Evolutionary conservation across 1,140 invertebrate genomes (phyloP).

Genomic region (Physella acuta): DNA sequence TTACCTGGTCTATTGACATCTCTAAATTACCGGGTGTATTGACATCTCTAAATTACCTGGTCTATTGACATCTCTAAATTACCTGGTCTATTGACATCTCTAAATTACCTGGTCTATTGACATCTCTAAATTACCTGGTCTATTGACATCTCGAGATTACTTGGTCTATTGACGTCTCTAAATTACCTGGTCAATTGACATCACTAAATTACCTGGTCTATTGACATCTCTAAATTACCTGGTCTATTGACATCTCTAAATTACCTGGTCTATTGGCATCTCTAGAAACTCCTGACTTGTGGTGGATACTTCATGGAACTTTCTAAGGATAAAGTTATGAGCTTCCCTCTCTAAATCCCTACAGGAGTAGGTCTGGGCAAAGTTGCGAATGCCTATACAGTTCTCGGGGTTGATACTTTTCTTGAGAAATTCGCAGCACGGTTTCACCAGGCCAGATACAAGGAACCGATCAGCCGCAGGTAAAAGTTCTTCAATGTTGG

Average conservation of each 20-base stretch:
- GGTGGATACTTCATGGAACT: conserved; percentile 71
- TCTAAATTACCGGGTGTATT: too few species aligned
- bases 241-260: background rate
- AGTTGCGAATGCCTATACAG: conserved; percentile 79
- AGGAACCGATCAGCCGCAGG: conserved; percentile 71
- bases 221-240: too few species aligned
- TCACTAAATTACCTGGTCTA: too few species aligned
- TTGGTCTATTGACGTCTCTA: too few species aligned
- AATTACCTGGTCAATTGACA: too few species aligned
- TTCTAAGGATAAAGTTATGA: conserved; percentile 60
- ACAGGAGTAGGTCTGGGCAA: conserved; percentile 76
- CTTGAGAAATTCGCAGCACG: conserved; percentile 75
- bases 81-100: too few species aligned
- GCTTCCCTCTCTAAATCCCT: conserved; percentile 70
- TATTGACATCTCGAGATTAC: too few species aligned
- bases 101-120: too few species aligned
- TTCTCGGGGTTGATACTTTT: conserved; percentile 71
- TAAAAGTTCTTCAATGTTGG: conserved; percentile 67
- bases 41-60: too few species aligned
- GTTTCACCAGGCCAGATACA: conserved; percentile 74
- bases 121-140: too few species aligned
- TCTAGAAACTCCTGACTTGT: conserved; percentile 72
- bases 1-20: too few species aligned
- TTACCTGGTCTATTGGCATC: conserved; percentile 24
- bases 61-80: too few species aligned